Evolutionary conservation across 2,888 invertebrate genomes (phyloP), one percentile per base, ranked within the genome.

Genomic region (Limenitis camilla): DNA sequence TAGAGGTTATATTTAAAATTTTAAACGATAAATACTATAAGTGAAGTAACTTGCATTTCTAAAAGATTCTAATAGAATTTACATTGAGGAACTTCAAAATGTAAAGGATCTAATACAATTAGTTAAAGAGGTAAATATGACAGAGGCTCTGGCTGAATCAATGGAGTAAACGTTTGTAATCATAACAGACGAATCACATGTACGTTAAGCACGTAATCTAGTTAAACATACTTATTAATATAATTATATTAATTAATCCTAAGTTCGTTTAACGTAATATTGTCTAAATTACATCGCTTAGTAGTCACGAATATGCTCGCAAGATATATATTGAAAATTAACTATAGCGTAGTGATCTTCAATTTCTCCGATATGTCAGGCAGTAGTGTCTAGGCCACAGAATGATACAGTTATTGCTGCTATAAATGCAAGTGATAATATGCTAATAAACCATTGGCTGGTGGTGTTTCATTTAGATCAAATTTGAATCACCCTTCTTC

Each of bases 301-400:
- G 61, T 63, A 65, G 69, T 74, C 73, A 75, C 68, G 70, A 71
- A 62, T 57, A 58, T 66, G 68, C 67, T 78, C 79, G 81, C 77
- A 70, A 77, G 69, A 76, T 74, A 72, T 75, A 78, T 69, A 77
- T 62, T 67, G 68, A 75, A 76, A 74, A 69, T 19, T 71, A 69
- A 72, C 66, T 78, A 72, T 76, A 76, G 78, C 80, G 63, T 75
- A 76, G 61, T 78, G 75, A 77, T 80, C 76, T 60, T 72, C 64
- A 70, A 43, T 46, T 55, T 69, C 72, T 76, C 64, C 81, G 85
- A 85, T 85, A 85, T 85, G 85, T 85, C 69, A 82, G 82, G 81
- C 82, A 77, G 74, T 76, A 71, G 64, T 70, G 68, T 74, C 61
- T 82, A 84, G 80, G 81, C 81, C 81, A 74, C 75, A 55, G 61